phyloP scores from a whole-genome alignment of 2,888 invertebrate genomes.

The Tetropium fuscum region DNA sequence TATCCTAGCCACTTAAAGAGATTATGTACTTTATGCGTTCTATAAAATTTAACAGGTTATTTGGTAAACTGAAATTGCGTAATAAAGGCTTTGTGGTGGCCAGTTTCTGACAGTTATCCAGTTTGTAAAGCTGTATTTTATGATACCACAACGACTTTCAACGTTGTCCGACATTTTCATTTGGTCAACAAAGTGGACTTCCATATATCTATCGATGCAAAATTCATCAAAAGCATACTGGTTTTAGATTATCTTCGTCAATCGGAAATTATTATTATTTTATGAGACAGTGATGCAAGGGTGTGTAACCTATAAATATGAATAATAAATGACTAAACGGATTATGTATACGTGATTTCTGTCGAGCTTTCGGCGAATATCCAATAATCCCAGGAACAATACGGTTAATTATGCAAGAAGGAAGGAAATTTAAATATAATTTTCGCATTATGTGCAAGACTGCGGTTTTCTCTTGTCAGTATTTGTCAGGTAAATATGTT shows the following conservation, averaged over 20 bases:
- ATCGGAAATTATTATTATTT: constrained; percentile 11
- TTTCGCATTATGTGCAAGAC: too few species aligned
- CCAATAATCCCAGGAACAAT: constrained; percentile 9
- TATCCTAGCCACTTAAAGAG: constrained; percentile 7
- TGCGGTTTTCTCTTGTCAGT: too few species aligned
- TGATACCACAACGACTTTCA: neutral
- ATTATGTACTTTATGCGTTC: constrained; percentile 19
- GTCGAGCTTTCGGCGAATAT: neutral
- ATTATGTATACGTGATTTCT: constrained; percentile 9
- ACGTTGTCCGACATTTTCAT: too few species aligned
- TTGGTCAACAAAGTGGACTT: too few species aligned
- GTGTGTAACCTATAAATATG: constrained; percentile 8
- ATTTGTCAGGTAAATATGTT: too few species aligned
- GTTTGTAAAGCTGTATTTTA: constrained; percentile 3
- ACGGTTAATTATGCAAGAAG: neutral
- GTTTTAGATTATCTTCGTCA: neutral
- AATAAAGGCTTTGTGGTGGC: constrained; percentile 19
- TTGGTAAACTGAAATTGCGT: constrained; percentile 8
- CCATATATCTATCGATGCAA: too few species aligned
- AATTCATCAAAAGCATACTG: constrained; percentile 1
- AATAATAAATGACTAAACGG: constrained; percentile 12
- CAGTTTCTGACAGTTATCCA: constrained; percentile 18
- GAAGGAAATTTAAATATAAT: neutral
- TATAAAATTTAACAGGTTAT: constrained; percentile 16
- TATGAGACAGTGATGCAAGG: constrained; percentile 7